Evolutionary conservation across 2,888 invertebrate species (phyloP), one percentile per base, ranked within the genome.

Genomic region (Caenorhabditis sinica): DNA sequence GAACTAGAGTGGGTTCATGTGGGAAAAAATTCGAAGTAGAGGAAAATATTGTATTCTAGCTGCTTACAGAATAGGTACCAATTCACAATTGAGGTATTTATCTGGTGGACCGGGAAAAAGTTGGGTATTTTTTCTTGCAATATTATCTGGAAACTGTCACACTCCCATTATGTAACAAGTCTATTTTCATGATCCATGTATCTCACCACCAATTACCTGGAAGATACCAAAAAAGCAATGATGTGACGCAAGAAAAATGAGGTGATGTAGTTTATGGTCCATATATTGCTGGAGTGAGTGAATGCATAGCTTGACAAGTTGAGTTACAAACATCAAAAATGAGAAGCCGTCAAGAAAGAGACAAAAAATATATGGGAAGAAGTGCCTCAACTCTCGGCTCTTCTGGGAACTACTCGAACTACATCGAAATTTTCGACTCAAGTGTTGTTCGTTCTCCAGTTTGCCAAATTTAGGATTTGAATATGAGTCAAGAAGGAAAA

Each of bases 241-340:
- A 33, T 30, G 40, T 63, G 40, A 51, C 43, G 36, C 43, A 65
- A 25, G 30, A 40, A 69, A 69, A 71, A 58, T 71, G 71, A 58
- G 71, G 63, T 65, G 51, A 56, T 51, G 66, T 66, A 75, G 15
- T 63, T 63, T 63, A 63, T 63, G 75, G 77, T 69, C 77, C 69
- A 77, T 71, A 71, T 76, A 43, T 25, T 20, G 68, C 33, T 53
- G 63, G n/a, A 30, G 69, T 30, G 36, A 66, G 60, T 43, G 61
- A 76, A 76, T 76, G 79, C 71, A 65, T 79, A 45, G 56, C 71
- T 79, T 79, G 71, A 72, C 71, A 72, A 79, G 71, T 72, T 79
- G 79, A 60, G 71, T 79, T 72, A 36, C 79, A 72, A 72, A 53
- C 71, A 79, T 79, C 79, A 79, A 79, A 72, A 79, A 79, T 65